Base-by-base conservation (phyloP, 2,113 vertebrate species). In the Saccopteryx leptura region DNA sequence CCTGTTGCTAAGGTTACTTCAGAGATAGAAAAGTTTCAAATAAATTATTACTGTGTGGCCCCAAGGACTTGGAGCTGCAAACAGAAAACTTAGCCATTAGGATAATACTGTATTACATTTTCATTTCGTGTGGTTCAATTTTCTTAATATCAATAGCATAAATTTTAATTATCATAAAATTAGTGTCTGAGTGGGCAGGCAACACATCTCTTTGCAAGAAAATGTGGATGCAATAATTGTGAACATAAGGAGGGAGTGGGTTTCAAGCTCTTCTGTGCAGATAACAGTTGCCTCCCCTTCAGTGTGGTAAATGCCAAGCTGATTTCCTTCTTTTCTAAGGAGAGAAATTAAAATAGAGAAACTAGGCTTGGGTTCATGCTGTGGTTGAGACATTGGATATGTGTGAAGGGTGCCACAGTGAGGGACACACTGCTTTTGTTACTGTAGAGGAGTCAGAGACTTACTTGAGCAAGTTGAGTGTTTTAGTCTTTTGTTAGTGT, bases 311-410 rank as follows among this genome's bases (percentile, higher is more conserved):
- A 97, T 96, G 87, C 82, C 94, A 89, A 94, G 87, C 84, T 95
- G 56, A 31, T 65, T 97, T 97, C 63, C 93, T 98, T 97, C 66
- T 93, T 98, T 97, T 94, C 95, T 98, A 97, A 95, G 96, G 93
- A 97, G 90, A 91, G 46, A 95, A 91, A 95, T 98, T 98, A 98
- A 98, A 98, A 85, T 17, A 96, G 91, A 83, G 96, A 69, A 66
- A 81, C 39, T 79, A 84, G 61, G 89, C 24, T 93, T 50, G 74
- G 78, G 24, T 1, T 88, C 2, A 7, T 18, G 15, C 68, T 6
- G 0, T 52, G 71, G 23, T 79, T 66, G 39, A 95, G 58, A 82
- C 4, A 2, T 10, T 93, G 50, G 54, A 24, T 2, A 4, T 50
- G 14, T 31, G 14, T 63, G n/a, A 60, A 48, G 21, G 39, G 19